Evolutionary conservation across 1,140 invertebrate species (phyloP), one percentile per base, ranked within the genome.

Genomic region (Dreissena rostriformis): DNA sequence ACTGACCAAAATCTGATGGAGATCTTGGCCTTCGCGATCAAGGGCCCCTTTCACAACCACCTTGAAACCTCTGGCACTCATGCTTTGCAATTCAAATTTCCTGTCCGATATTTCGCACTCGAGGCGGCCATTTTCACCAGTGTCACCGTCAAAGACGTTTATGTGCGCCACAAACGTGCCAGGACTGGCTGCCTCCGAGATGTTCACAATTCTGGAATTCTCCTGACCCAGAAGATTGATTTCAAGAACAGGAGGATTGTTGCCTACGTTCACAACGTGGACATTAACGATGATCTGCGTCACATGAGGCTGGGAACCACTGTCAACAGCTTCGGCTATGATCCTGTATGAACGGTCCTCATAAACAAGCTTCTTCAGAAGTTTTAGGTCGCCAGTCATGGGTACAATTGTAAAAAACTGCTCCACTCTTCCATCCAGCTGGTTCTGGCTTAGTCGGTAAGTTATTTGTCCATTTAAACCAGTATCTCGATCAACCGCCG

Each of bases 401-500:
- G 76, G 65, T 52, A 87, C 81, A 15, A 93, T 88, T 12, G 70
- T 71, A 81, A 93, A 93, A n/a, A 90, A 57, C 95, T 19, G 97
- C 95, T 26, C 93, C 95, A 57, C 98, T 93, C 67, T 96, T 95
- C 0, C 97, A 97, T 0, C 95, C 96, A 0, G 94, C 92, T 17
- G 95, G 94, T 88, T 80, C 51, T 70, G 28, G 14, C 86, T 68
- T 29, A 90, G 86, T 22, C 61, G 55, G 89, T 97, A 98, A 0
- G 94, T 90, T 10, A 98, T 94, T 29, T 95, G 96, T 0, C 97
- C 96, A 90, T 97, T 97, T 15, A 95, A 95, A 22, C 95, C 94
- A 55, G 95, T 92, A 92, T 99, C 98, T 0, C 94, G 94, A 93
- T 98, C 97, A 0, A 95, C 95, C 8, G 98, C 96, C 14, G 94